These are phyloP conservation scores for Enteromius radiatus DNA, from an alignment of 2,797 vertebrate species.

Conservation along the genomic window DNA sequence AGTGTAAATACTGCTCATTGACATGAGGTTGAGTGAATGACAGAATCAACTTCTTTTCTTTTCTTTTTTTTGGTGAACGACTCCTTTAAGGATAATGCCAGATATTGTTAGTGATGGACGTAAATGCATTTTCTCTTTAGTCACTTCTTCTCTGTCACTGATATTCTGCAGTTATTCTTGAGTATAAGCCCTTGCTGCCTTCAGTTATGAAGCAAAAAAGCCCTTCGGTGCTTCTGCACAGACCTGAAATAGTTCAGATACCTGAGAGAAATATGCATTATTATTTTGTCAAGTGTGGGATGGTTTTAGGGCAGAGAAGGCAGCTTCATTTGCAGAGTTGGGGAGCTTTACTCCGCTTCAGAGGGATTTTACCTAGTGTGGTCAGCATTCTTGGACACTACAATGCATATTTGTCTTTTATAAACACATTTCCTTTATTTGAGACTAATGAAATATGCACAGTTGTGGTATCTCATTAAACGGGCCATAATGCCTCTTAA, in stretches of 20 bases:
- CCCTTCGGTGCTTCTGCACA: constrained; percentile 33
- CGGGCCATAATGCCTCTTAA: constrained; percentile 36
- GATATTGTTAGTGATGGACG: constrained; percentile 17
- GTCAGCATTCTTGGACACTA: constrained; percentile 21
- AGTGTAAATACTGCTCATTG: background rate
- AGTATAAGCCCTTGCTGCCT: constrained; percentile 31
- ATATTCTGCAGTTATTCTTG: constrained; percentile 21
- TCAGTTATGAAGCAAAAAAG: constrained; percentile 35
- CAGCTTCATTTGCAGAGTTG: background rate
- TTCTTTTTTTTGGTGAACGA: background rate
- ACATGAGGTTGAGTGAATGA: background rate
- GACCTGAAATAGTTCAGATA: constrained; percentile 44
- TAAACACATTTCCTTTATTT: constrained; percentile 29
- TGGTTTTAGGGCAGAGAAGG: constrained; percentile 35
- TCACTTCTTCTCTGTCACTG: constrained; percentile 24
- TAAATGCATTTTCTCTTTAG: constrained; percentile 30
- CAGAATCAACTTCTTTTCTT: background rate
- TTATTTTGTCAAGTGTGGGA: constrained; percentile 32
- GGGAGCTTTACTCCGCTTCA: background rate
- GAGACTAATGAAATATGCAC: constrained; percentile 36
- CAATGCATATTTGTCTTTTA: background rate
- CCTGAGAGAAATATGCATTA: constrained; percentile 45
- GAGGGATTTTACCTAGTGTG: background rate
- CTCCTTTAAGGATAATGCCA: constrained; percentile 28
- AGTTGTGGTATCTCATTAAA: constrained; percentile 32